These are phyloP conservation scores for Orycteropus afer DNA, from an alignment of 2,113 vertebrate species.

Conservation along the genomic window DNA sequence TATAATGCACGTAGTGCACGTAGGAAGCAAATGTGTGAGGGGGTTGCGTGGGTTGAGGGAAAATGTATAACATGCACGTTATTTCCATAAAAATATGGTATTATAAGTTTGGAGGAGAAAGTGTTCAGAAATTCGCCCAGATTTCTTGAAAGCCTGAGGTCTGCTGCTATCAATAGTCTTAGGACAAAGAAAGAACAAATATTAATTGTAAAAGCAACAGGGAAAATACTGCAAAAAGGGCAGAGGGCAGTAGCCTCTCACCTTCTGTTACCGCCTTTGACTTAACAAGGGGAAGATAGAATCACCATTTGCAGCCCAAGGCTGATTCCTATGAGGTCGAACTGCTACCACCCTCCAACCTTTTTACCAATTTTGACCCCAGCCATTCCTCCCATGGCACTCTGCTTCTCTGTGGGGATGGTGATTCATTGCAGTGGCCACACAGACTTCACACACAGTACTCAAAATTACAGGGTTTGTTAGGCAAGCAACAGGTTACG, in stretches of 20 bases:
- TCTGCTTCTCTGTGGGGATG: neutral
- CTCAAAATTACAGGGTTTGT: neutral
- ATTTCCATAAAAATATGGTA: neutral
- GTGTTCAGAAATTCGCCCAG: neutral
- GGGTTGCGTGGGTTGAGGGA: too few relatives aligned
- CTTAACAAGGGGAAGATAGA: neutral
- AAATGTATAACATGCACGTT: too few relatives aligned
- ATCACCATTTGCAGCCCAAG: neutral
- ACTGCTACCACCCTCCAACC: neutral
- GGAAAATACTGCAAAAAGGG: neutral
- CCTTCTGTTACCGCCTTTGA: too few relatives aligned
- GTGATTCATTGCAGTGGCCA: neutral
- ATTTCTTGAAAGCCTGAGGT: neutral
- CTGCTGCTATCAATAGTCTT: too few relatives aligned
- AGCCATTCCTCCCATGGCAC: too few relatives aligned
- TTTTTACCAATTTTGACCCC: neutral
- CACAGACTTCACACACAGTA: neutral
- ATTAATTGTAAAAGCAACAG: neutral
- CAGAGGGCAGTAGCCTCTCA: too few relatives aligned
- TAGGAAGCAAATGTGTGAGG: too few relatives aligned
- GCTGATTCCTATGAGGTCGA: neutral
- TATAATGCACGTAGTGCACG: too few relatives aligned
- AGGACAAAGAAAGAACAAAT: neutral
- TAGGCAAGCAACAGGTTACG: neutral
- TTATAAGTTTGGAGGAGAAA: neutral